These are phyloP conservation scores for Troilus luridus DNA, from an alignment of 2,888 invertebrate genomes.

Conservation along the genomic window DNA sequence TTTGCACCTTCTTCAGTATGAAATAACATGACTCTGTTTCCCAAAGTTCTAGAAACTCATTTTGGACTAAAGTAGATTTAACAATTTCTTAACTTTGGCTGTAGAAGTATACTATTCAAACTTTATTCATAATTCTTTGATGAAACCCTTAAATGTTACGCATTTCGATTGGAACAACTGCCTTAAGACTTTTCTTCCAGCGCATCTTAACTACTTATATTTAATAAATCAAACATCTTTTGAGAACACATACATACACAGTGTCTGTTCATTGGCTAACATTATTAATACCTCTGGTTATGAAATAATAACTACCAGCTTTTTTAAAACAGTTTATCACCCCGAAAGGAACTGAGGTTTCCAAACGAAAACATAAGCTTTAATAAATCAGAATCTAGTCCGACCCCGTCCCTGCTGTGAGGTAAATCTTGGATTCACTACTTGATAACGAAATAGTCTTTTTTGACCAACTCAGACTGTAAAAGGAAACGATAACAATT, in stretches of 20 bases:
- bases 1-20: too few relatives aligned
- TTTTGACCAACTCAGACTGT: background rate
- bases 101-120: too few relatives aligned
- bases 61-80: too few relatives aligned
- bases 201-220: background rate
- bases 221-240: background rate
- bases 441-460: background rate
- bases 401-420: background rate
- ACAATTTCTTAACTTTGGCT: too few relatives aligned
- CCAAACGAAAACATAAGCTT: background rate
- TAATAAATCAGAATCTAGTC: background rate
- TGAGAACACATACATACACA: background rate
- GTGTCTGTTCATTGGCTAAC: background rate
- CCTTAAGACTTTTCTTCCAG: background rate
- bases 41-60: too few relatives aligned
- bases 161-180: too few relatives aligned
- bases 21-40: too few relatives aligned
- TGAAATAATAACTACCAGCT: background rate
- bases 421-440: background rate
- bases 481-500: background rate
- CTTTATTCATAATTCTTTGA: too few relatives aligned
- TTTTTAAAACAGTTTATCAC: background rate
- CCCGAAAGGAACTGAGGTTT: background rate
- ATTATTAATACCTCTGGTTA: background rate
- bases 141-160: too few relatives aligned